phyloP scores from a whole-genome alignment of 1,140 invertebrate genomes.

The Forficula auricularia region DNA sequence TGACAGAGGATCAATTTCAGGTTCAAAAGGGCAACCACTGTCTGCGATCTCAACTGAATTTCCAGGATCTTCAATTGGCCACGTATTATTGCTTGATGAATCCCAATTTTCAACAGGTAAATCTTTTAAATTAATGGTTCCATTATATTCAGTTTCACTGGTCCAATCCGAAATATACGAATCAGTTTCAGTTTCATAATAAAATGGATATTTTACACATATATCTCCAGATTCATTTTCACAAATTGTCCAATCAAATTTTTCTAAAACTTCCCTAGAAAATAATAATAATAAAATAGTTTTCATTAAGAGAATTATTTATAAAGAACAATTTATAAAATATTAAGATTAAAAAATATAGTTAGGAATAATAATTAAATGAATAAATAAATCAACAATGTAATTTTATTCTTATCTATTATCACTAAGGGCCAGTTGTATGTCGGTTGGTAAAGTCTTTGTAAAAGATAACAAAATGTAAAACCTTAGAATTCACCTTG shows the following conservation, averaged over 20 bases:
- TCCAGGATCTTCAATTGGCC: slow-evolving; percentile 9
- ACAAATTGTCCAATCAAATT: slow-evolving; percentile 15
- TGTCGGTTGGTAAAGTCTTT: no score
- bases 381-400: no score
- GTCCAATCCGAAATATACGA: slow-evolving; percentile 9
- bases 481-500: no score
- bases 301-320: no score
- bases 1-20: slow-evolving; percentile 12
- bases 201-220: slow-evolving; percentile 14
- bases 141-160: background rate
- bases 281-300: background rate
- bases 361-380: no score
- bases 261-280: slow-evolving; percentile 16
- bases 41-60: slow-evolving; percentile 18
- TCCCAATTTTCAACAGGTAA: slow-evolving; percentile 5
- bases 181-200: slow-evolving; percentile 10
- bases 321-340: no score
- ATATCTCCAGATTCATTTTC: slow-evolving; percentile 14
- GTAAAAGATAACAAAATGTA: no score
- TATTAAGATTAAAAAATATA: no score
- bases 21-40: slow-evolving; percentile 8
- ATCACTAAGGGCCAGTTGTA: no score
- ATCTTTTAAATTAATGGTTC: slow-evolving; percentile 2
- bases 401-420: no score
- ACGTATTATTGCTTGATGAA: slow-evolving; percentile 3